Conservation (phyloP, 2,888 invertebrate genomes). For the Sphinx pinastri region DNA sequence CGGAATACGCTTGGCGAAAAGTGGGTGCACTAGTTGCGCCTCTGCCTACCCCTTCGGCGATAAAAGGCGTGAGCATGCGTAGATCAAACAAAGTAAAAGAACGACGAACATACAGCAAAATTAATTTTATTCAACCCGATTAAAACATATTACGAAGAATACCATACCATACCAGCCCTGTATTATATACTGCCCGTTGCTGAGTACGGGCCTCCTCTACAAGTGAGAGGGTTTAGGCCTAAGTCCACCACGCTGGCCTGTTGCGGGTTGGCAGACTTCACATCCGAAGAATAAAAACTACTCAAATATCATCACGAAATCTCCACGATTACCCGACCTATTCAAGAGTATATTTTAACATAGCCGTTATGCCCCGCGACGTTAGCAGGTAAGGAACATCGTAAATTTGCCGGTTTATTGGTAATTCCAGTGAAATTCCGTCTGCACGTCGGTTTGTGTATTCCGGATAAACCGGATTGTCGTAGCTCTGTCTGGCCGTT, state of each 20-base stretch:
- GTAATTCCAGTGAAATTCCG: slow-evolving; percentile 37
- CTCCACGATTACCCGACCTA: slow-evolving; percentile 3
- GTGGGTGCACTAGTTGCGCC: no score
- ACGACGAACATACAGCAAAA: no score
- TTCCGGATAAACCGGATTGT: slow-evolving; percentile 3
- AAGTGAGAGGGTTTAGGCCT: no score
- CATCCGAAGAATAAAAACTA: neutral
- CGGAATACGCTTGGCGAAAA: no score
- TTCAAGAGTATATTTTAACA: slow-evolving; percentile 29
- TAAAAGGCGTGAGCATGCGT: no score
- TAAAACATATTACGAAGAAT: neutral
- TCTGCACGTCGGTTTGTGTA: slow-evolving; percentile 28
- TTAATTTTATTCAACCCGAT: neutral
- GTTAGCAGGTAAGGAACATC: slow-evolving; percentile 27
- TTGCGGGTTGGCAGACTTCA: no score
- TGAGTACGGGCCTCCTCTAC: no score
- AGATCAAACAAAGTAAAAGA: no score
- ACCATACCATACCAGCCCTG: no score
- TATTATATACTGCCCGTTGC: no score
- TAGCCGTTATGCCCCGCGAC: slow-evolving; percentile 14
- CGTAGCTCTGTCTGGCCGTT: neutral
- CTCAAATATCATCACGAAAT: neutral
- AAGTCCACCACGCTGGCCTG: no score
- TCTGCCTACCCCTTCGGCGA: no score
- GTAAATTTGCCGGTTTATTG: slow-evolving; percentile 44